Conservation (phyloP, 2,888 invertebrate species). For the Aricia artaxerxes region DNA sequence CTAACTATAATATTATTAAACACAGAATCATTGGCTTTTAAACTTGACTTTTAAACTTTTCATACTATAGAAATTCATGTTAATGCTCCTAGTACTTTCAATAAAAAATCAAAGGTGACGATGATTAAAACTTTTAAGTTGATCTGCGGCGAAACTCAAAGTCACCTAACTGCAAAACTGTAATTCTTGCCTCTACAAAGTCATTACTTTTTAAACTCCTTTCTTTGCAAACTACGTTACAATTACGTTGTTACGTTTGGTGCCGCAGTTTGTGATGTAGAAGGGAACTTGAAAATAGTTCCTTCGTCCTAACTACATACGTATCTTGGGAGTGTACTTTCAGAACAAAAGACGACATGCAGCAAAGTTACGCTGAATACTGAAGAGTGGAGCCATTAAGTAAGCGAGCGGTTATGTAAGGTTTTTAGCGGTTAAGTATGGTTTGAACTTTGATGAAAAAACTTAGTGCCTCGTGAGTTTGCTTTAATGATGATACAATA, state of each 20-base stretch:
- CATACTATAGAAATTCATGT: too few species aligned
- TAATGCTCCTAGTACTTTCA: too few species aligned
- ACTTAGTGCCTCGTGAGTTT: neutral
- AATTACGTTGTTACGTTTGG: constrained; percentile 31
- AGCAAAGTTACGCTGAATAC: constrained; percentile 47
- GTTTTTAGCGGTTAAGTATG: constrained; percentile 11
- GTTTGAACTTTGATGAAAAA: neutral
- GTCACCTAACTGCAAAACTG: neutral
- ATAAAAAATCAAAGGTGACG: too few species aligned
- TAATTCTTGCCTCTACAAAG: neutral
- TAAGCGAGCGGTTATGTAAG: constrained; percentile 38
- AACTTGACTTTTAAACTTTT: too few species aligned
- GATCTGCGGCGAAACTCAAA: neutral
- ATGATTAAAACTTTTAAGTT: too few species aligned
- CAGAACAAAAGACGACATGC: constrained; percentile 60
- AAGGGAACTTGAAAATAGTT: constrained; percentile 42
- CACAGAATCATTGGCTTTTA: too few species aligned
- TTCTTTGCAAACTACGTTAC: neutral
- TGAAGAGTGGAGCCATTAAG: constrained; percentile 49
- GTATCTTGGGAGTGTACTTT: constrained; percentile 53
- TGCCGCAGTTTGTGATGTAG: constrained; percentile 39
- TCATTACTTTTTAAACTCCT: neutral
- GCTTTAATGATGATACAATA: too few species aligned
- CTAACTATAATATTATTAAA: too few species aligned
- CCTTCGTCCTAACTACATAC: constrained; percentile 49